Evolutionary conservation across 1,140 invertebrate species (phyloP), one percentile per base, ranked within the genome.

Genomic region (Leguminivora glycinivorella): DNA sequence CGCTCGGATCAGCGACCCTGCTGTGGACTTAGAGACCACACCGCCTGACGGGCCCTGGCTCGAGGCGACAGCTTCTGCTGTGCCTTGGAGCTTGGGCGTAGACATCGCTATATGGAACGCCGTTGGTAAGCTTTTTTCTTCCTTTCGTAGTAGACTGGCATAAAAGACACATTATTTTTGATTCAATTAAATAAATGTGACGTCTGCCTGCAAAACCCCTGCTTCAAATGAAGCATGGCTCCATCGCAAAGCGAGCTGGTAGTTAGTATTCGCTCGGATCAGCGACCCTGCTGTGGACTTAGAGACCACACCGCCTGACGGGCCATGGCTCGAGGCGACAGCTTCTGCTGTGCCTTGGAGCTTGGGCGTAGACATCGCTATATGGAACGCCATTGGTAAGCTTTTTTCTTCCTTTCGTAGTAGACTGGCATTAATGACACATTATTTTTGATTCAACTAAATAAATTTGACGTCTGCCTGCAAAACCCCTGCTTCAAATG

Each of bases 81-180:
- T 90, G 5, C 89, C 89, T 12, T 91, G 89, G 89, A 90, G 86
- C 19, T 74, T 90, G 26, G 89, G 88, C 12, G 88, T 91, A 0
- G 89, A 91, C 73, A 89, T 90, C 47, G 88, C 88, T 29, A 91
- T 91, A 70, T 91, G 89, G 89, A 91, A 88, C 78, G 87, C 89
- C 72, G 89, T 91, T 67, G 89, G 89, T 91, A 72, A 75, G 87
- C 78, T 56, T 5, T 25, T n/a, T 47, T 47, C 38, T 40, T n/a
- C n/a, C n/a, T n/a, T n/a, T n/a, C n/a, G n/a, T n/a, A n/a, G n/a
- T n/a, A n/a, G n/a, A n/a, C n/a, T n/a, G n/a, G n/a, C n/a, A n/a
- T n/a, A n/a, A n/a, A n/a, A n/a, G n/a, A n/a, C n/a, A n/a, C n/a
- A n/a, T n/a, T n/a, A n/a, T n/a, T n/a, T n/a, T n/a, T n/a, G n/a